phyloP scores from a whole-genome alignment of 2,113 vertebrate genomes.

The Otolemur garnettii region DNA sequence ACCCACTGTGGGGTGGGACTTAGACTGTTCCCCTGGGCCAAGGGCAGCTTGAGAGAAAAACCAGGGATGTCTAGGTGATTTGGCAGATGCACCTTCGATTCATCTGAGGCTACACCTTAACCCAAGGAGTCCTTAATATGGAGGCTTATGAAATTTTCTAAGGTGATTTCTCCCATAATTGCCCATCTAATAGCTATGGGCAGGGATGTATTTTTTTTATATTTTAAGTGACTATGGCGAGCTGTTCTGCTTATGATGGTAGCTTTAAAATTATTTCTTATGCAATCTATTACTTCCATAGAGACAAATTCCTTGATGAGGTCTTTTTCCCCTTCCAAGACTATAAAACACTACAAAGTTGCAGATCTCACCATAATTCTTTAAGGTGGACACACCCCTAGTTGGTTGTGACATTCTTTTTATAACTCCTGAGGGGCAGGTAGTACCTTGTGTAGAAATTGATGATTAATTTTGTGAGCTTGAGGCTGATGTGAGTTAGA shows the following conservation, averaged over 20 bases:
- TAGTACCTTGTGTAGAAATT: neutral
- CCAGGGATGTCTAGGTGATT: neutral
- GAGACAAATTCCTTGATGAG: neutral
- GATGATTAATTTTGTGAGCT: conserved; percentile 25
- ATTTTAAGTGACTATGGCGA: conserved; percentile 34
- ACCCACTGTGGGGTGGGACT: neutral
- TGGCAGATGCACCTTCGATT: neutral
- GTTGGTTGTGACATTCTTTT: conserved; percentile 29
- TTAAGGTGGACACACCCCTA: neutral
- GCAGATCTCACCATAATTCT: neutral
- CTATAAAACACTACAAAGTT: neutral
- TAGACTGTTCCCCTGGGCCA: neutral
- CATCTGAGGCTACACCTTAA: neutral
- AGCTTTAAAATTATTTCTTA: conserved; percentile 23
- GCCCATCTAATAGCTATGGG: neutral
- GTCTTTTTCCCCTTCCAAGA: conserved; percentile 50
- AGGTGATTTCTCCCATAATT: neutral
- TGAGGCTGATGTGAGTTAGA: neutral
- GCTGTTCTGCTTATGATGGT: conserved; percentile 3
- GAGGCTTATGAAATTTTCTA: neutral
- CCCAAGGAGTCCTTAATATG: neutral
- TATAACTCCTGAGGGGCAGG: neutral
- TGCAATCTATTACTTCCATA: neutral
- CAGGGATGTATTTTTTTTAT: neutral
- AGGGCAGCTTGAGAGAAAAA: neutral